Evolutionary conservation across 2,888 invertebrate genomes (phyloP), one percentile per base, ranked within the genome.

Genomic region (Melieria picta): DNA sequence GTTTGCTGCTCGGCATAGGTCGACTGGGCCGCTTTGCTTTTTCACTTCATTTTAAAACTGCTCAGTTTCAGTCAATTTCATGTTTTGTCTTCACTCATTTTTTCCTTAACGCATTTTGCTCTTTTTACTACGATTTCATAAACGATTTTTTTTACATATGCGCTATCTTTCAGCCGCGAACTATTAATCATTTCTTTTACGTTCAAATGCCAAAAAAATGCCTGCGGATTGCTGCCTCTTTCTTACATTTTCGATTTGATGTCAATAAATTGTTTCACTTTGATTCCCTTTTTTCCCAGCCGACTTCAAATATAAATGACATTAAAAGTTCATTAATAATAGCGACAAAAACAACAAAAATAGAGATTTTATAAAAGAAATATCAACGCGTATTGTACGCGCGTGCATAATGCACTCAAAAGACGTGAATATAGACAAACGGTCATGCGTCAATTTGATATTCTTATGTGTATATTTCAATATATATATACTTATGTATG

Each of bases 271-370:
- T 79, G 82, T 80, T 82, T 82, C 76, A 77, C 65, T 61, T 65
- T 65, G 75, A 72, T 74, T 78, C 75, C 69, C 65, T 81, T 74
- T 80, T 67, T 67, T 52, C 45, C 60, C 60, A 57, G 50, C 52
- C 58, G 50, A 60, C 50, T 48, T 60, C 58, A 58, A 48, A 60
- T 50, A 11, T 78, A 77, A 79, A 77, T 78, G 79, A 80, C 80
- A 82, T 82, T 81, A 80, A 80, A 81, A 81, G 79, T 79, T 79
- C 82, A 81, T 81, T 81, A 81, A 82, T 81, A 80, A 80, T 77
- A 52, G 57, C 63, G 48, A 55, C 13, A 47, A 56, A 50, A 60
- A 61, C 60, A 9, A 60, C 11, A 58, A 46, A 48, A n/a, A 13
- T n/a, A 47, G 10, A 30, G 13, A 47, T 5, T 13, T 57, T 56